phyloP scores from a whole-genome alignment of 2,797 vertebrate genomes.

The Mycteria americana region DNA sequence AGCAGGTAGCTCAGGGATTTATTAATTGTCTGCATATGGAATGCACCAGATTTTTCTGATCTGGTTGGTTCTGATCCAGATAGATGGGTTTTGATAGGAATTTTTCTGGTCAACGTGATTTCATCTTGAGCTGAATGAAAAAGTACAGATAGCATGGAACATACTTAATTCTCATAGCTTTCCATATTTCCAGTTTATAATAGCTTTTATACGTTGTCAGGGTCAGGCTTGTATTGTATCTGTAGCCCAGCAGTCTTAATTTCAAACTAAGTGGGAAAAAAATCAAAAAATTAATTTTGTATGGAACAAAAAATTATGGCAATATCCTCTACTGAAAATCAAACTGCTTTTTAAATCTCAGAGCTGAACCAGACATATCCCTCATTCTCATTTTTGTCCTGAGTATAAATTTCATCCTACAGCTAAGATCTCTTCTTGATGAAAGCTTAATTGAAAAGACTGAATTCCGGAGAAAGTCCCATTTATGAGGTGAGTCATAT shows the following conservation, averaged over 20 bases:
- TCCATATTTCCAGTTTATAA: neutral
- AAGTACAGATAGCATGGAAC: neutral
- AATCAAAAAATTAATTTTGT: neutral
- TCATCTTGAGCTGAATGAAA: neutral
- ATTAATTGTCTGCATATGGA: neutral
- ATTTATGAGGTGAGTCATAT: conserved; percentile 2
- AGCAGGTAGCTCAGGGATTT: neutral
- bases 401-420: neutral
- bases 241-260: neutral
- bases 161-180: neutral
- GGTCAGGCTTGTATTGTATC: neutral
- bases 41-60: neutral
- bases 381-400: neutral
- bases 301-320: neutral
- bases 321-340: neutral
- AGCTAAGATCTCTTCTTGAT: neutral
- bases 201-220: neutral
- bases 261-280: neutral
- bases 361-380: neutral
- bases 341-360: neutral
- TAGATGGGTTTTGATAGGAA: neutral
- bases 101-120: neutral
- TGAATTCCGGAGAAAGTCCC: neutral
- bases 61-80: neutral
- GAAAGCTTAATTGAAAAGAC: neutral